Conservation (phyloP, 2,113 vertebrate species). For the Chascanopsetta lugubris region DNA sequence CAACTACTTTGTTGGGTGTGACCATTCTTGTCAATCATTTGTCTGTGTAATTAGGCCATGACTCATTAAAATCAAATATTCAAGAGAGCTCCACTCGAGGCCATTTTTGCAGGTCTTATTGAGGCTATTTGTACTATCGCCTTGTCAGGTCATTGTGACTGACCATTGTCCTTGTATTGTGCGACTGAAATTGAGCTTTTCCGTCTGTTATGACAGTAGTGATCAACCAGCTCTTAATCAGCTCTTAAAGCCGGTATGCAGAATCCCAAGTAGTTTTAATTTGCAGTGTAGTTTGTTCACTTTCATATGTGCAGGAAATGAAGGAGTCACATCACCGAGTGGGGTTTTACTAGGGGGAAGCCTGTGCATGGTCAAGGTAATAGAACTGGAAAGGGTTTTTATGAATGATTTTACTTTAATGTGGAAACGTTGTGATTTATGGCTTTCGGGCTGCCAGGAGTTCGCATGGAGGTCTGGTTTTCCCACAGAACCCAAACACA, state of each 20-base stretch:
- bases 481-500: slow-evolving; percentile 25
- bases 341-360: background rate
- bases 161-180: no score
- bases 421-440: slow-evolving; percentile 45
- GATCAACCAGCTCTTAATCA: background rate
- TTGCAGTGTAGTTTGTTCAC: background rate
- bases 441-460: slow-evolving; percentile 6
- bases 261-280: slow-evolving; percentile 4
- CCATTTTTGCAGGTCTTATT: no score
- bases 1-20: background rate
- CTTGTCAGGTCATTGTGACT: no score
- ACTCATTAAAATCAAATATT: no score
- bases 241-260: background rate
- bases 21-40: slow-evolving; percentile 4
- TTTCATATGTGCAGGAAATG: background rate
- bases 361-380: slow-evolving; percentile 20
- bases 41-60: no score
- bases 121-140: background rate
- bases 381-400: slow-evolving; percentile 1
- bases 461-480: slow-evolving; percentile 7
- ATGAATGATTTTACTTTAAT: slow-evolving; percentile 25
- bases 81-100: no score
- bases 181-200: background rate
- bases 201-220: background rate
- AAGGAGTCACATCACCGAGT: background rate